Percentiles rank a stretch among this genome's conserved stretches.
phyloP scores from a whole-genome alignment of 2,888 invertebrate genomes.

The Latheticus oryzae region DNA sequence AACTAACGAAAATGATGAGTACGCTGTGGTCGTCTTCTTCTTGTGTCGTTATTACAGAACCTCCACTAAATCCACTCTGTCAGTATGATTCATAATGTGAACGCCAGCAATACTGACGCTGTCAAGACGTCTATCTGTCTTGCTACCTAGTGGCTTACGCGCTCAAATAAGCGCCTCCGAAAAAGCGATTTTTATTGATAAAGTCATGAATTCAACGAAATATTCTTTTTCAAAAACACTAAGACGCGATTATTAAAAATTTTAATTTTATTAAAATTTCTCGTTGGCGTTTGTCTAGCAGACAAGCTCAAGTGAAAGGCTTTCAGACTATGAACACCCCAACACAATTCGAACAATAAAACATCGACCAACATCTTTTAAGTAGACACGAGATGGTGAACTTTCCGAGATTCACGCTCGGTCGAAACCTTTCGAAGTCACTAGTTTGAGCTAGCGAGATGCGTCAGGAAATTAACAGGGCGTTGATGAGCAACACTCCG shows the following conservation, averaged over 20 bases:
- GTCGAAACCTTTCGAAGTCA: conserved; percentile 27
- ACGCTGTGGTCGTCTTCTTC: conserved; percentile 14
- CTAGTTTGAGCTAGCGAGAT: conserved; percentile 15
- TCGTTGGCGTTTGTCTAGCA: conserved; percentile 1
- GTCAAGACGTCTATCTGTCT: conserved; percentile 60
- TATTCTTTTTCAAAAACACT: no score
- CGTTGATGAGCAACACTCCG: conserved; percentile 15
- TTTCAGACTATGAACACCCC: conserved; percentile 16
- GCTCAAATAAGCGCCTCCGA: conserved; percentile 45
- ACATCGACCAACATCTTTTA: conserved; percentile 25
- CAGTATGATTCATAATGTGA: conserved; percentile 62
- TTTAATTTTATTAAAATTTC: background rate
- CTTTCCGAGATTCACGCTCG: conserved; percentile 29
- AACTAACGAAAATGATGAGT: no score
- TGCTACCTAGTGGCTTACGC: conserved; percentile 54
- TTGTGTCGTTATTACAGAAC: conserved; percentile 49
- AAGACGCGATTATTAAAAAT: background rate
- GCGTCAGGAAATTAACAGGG: conserved; percentile 35
- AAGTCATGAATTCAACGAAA: conserved; percentile 27
- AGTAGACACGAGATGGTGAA: conserved; percentile 30
- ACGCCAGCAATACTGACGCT: conserved; percentile 58
- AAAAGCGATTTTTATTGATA: conserved; percentile 50
- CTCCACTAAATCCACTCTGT: conserved; percentile 58
- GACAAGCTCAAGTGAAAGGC: conserved; percentile 6
- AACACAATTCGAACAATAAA: conserved; percentile 30